Conservation (phyloP, 1,140 invertebrate genomes). For the Ooceraea biroi region DNA sequence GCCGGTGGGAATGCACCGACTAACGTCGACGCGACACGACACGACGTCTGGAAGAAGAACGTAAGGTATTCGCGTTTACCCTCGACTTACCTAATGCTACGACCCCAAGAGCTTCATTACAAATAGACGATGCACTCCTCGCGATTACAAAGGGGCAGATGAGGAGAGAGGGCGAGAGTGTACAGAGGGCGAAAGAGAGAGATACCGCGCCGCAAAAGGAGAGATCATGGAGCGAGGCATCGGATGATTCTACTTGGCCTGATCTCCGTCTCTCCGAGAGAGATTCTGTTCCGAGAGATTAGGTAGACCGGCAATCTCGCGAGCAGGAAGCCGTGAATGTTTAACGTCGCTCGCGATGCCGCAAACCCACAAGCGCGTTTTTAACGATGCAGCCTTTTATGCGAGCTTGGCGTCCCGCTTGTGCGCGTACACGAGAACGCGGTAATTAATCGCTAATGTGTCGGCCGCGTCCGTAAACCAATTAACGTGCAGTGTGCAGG, state of each 20-base stretch:
- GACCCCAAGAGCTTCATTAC: slow-evolving; percentile 65
- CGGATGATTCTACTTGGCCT: slow-evolving; percentile 43
- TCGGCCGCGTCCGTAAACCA: slow-evolving; percentile 49
- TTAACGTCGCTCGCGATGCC: slow-evolving; percentile 47
- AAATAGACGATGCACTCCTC: slow-evolving; percentile 74
- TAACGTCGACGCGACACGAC: slow-evolving; percentile 20
- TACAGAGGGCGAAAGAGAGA: slow-evolving; percentile 12
- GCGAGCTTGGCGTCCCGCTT: too few species aligned
- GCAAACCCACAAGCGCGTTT: slow-evolving; percentile 35
- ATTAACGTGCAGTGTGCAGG: slow-evolving; percentile 63
- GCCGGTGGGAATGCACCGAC: background rate
- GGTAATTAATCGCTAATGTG: slow-evolving; percentile 68
- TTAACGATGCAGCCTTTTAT: slow-evolving; percentile 31
- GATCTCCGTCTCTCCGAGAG: slow-evolving; percentile 47
- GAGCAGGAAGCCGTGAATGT: slow-evolving; percentile 26
- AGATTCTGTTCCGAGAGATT: slow-evolving; percentile 61
- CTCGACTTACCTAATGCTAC: slow-evolving; percentile 30
- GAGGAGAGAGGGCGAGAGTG: background rate
- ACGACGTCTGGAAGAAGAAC: slow-evolving; percentile 46
- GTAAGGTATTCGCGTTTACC: slow-evolving; percentile 50
- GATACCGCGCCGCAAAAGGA: background rate
- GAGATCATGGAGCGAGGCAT: slow-evolving; percentile 25
- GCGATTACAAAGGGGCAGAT: slow-evolving; percentile 69
- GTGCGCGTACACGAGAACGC: slow-evolving; percentile 24
- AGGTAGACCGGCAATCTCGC: slow-evolving; percentile 50